Base-by-base conservation (phyloP, 2,888 invertebrate species). In the Melinopterus prodromus region DNA sequence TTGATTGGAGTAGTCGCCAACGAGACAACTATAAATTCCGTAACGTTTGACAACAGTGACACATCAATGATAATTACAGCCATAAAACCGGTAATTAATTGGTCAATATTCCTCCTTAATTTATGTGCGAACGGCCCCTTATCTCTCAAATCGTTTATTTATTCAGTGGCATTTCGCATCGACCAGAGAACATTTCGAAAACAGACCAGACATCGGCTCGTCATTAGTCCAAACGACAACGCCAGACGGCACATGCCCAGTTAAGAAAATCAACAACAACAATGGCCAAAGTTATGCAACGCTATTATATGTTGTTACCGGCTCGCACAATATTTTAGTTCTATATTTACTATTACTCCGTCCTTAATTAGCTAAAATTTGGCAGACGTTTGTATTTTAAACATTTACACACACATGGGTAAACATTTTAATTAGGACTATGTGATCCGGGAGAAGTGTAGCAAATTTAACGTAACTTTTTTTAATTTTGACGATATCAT, bases 281-380 rank as follows among this genome's bases (percentile, higher is more conserved):
- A 74, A 74, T 36, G 35, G 35, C 35, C 36, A 16, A 35, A 71
- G 53, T 53, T 53, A 53, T 53, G 53, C 53, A 53, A 53, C 53
- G 53, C 12, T 53, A 53, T 53, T 53, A 9, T 53, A 53, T 79
- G 76, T 70, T 70, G 76, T 16, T 78, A 75, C 75, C 72, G 78
- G 78, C 78, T 75, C 72, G 75, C 78, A 74, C 78, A 78, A 78
- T 74, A 37, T 78, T 78, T 75, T 78, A 78, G 74, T 78, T 78
- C 74, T 74, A 78, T 78, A 75, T 78, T 78, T 26, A 26, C 26
- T 2, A 26, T 26, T 26, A 26, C 26, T 26, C 2, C 26, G 26
- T 26, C 26, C 3, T 26, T 26, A 26, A 26, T 26, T 26, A 3
- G 26, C 26, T 26, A 26, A 26, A 3, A 26, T 26, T 26, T 2